phyloP scores from a whole-genome alignment of 2,888 invertebrate genomes.

The Coleophora flavipennella region DNA sequence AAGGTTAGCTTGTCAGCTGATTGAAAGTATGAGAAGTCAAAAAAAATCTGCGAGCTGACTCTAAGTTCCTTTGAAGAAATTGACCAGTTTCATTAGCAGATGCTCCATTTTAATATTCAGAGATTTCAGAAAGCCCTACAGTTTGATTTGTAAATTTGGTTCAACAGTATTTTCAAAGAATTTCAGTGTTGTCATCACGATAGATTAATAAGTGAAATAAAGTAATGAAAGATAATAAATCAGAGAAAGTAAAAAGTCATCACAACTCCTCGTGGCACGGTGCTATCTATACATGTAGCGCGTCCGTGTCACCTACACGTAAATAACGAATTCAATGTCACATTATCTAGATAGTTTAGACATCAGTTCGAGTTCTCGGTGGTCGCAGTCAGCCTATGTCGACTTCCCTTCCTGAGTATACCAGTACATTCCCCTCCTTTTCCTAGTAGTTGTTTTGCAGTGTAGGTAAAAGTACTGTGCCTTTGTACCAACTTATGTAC shows the following conservation, averaged over 20 bases:
- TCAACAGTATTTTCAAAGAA: no score
- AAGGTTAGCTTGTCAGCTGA: no score
- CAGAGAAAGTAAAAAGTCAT: slow-evolving; percentile 60
- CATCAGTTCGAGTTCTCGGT: slow-evolving; percentile 24
- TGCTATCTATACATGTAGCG: slow-evolving; percentile 45
- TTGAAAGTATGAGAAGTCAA: no score
- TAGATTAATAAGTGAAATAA: slow-evolving; percentile 12
- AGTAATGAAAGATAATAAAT: slow-evolving; percentile 41
- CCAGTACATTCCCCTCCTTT: slow-evolving; percentile 12
- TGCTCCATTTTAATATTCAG: no score
- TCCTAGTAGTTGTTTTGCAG: slow-evolving; percentile 32
- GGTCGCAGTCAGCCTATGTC: slow-evolving; percentile 62
- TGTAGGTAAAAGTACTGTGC: slow-evolving; percentile 28
- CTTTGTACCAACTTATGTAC: slow-evolving; percentile 27
- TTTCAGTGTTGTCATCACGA: slow-evolving; percentile 50
- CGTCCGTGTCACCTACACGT: slow-evolving; percentile 28
- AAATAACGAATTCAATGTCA: no score
- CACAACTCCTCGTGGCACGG: slow-evolving; percentile 67
- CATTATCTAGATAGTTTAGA: slow-evolving; percentile 15
- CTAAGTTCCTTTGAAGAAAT: no score
- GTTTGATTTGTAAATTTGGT: no score
- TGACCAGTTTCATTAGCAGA: no score
- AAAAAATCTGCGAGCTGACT: no score
- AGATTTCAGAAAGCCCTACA: no score
- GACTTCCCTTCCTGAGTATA: slow-evolving; percentile 21